Conservation (phyloP, 2,888 invertebrate species). For the Villa cingulata region DNA sequence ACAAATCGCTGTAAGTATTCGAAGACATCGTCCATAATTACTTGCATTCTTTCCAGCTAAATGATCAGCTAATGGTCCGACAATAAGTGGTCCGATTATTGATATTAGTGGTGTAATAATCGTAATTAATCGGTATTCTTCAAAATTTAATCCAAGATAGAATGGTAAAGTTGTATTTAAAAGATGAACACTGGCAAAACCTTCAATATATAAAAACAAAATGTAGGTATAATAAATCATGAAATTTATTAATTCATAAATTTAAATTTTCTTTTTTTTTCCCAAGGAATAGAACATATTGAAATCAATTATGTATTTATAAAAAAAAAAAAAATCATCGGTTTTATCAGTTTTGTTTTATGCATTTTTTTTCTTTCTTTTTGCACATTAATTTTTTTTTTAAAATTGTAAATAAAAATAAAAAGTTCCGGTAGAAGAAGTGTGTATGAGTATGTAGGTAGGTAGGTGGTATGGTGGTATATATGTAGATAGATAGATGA, state of each 20-base stretch:
- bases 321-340: no score
- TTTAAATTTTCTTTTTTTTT: no score
- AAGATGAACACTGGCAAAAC: conserved; percentile 67
- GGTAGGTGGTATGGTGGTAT: no score
- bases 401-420: no score
- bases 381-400: no score
- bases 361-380: no score
- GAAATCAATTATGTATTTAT: no score
- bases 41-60: conserved; percentile 31
- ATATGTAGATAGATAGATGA: no score
- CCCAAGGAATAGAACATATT: no score
- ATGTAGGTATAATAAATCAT: background rate
- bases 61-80: conserved; percentile 62
- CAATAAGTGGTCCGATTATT: conserved; percentile 60
- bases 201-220: conserved; percentile 42
- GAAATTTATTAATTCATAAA: background rate
- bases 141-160: conserved; percentile 49
- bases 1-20: conserved; percentile 52
- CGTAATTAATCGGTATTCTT: conserved; percentile 64
- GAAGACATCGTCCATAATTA: conserved; percentile 47
- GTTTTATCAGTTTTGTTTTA: no score
- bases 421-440: no score
- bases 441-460: no score
- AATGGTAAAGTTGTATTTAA: conserved; percentile 53
- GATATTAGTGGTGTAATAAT: conserved; percentile 67